Percentiles rank a stretch among this genome's conserved stretches.
phyloP scores from a whole-genome alignment of 2,797 vertebrate genomes.

The Denticeps clupeoides region DNA sequence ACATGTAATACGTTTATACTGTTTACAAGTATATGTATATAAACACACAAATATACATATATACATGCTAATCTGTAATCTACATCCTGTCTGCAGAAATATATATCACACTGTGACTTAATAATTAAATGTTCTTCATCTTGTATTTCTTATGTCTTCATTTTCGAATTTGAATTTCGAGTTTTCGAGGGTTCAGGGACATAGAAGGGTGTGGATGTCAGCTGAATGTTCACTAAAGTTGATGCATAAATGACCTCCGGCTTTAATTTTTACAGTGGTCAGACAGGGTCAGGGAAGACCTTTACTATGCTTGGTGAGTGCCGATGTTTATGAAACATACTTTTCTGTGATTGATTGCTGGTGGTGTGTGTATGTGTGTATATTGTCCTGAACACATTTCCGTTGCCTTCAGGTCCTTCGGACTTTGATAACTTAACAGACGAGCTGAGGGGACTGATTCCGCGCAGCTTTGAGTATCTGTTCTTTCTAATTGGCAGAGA shows the following conservation, averaged over 20 bases:
- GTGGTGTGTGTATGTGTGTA: no score
- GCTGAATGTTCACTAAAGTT: no score
- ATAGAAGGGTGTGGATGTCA: no score
- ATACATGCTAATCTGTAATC: no score
- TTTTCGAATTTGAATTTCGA: no score
- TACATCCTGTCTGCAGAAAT: no score
- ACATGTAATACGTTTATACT: neutral
- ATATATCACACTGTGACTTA: neutral
- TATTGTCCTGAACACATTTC: slow-evolving; percentile 13
- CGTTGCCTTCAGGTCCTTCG: slow-evolving; percentile 67
- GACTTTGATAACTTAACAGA: slow-evolving; percentile 88
- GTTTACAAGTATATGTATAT: no score
- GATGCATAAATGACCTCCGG: no score
- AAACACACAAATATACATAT: no score
- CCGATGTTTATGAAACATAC: no score
- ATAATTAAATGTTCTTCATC: neutral
- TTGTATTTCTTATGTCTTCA: slow-evolving; percentile 2
- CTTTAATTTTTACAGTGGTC: slow-evolving; percentile 74
- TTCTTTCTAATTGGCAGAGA: slow-evolving; percentile 92
- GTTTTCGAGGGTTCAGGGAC: no score
- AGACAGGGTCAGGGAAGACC: slow-evolving; percentile 94
- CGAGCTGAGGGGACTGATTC: slow-evolving; percentile 86
- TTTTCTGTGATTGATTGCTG: no score
- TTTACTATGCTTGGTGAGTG: slow-evolving; percentile 94
- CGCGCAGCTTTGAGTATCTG: slow-evolving; percentile 89